Conservation (phyloP, 1,140 invertebrate species). For the Halictus rubicundus region DNA sequence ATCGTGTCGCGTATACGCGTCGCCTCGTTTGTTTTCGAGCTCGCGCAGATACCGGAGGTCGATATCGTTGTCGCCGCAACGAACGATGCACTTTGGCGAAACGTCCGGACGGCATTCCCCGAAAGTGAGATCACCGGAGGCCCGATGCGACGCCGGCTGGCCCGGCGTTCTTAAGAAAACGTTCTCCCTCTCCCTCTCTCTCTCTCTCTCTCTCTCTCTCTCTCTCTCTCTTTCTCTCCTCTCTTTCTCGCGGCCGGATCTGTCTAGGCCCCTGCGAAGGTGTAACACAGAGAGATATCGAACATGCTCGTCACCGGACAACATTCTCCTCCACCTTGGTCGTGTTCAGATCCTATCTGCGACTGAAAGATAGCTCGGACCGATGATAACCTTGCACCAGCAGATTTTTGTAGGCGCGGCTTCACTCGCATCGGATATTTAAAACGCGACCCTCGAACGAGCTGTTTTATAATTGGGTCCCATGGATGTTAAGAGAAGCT, state of each 20-base stretch:
- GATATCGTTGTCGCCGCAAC: conserved; percentile 64
- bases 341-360: not conserved
- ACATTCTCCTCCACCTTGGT: not conserved
- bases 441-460: too few relatives aligned
- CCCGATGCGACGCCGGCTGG: conserved; percentile 51
- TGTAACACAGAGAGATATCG: too few relatives aligned
- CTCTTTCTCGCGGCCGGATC: conserved; percentile 17
- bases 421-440: not conserved
- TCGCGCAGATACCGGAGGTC: conserved; percentile 43
- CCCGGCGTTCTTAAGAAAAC: conserved; percentile 38
- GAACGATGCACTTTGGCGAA: conserved; percentile 75
- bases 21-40: not conserved
- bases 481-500: too few relatives aligned
- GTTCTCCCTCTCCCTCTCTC: too few relatives aligned
- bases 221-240: too few relatives aligned
- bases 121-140: conserved; percentile 74
- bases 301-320: not conserved
- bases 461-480: too few relatives aligned
- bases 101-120: conserved; percentile 76
- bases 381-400: not conserved
- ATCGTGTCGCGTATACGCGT: not conserved
- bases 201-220: not conserved
- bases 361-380: not conserved
- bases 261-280: conserved; percentile 17
- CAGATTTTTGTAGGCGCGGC: not conserved